Evolutionary conservation across 1,140 invertebrate genomes (phyloP).

Genomic region (Helicoverpa armigera): DNA sequence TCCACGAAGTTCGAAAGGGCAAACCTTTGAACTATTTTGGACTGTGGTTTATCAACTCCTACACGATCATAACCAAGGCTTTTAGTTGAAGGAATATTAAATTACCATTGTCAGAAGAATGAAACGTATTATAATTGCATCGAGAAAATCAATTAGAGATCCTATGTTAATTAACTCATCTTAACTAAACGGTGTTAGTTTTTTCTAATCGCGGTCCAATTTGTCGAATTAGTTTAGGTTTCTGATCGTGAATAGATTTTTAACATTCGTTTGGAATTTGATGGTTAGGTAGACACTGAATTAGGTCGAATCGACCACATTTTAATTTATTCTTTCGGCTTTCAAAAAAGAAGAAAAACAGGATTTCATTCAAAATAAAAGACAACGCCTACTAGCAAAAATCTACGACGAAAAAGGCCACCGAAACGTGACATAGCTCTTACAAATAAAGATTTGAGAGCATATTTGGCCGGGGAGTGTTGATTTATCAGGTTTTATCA

Average conservation of each 20-base stretch:
- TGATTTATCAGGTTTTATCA: slow-evolving; percentile 57
- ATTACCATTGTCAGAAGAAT: not conserved
- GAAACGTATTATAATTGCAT: not conserved
- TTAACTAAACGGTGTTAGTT: too few relatives aligned
- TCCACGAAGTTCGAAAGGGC: not conserved
- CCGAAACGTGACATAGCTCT: not conserved
- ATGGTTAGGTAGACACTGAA: too few relatives aligned
- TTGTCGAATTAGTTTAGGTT: too few relatives aligned
- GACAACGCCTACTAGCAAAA: not conserved
- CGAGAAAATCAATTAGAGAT: too few relatives aligned
- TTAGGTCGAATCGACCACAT: too few relatives aligned
- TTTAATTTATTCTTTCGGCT: too few relatives aligned
- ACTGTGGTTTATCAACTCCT: not conserved
- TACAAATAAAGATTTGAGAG: slow-evolving; percentile 25
- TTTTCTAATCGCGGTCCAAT: too few relatives aligned
- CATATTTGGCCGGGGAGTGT: slow-evolving; percentile 16
- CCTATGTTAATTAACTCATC: too few relatives aligned
- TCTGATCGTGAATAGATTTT: too few relatives aligned
- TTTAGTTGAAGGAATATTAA: slow-evolving; percentile 21
- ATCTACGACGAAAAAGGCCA: not conserved
- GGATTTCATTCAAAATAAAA: not conserved
- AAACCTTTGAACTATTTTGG: slow-evolving; percentile 5
- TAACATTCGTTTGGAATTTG: too few relatives aligned
- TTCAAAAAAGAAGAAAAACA: too few relatives aligned
- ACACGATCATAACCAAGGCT: slow-evolving; percentile 14